Base-by-base conservation (phyloP, 1,140 invertebrate species). In the Sweltsa coloradensis region DNA sequence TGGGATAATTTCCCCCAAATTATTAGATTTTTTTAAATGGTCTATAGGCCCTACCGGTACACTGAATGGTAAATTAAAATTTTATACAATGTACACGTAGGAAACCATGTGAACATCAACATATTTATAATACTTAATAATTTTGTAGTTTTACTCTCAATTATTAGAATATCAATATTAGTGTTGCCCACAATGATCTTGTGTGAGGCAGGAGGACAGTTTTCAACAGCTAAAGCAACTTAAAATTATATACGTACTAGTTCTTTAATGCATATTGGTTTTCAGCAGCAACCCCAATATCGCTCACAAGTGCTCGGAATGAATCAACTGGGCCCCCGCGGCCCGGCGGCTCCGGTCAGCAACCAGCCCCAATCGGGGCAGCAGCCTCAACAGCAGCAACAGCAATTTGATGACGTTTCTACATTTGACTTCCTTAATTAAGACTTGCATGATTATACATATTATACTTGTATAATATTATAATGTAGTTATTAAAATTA, bases 371-470 rank as follows among this genome's bases (percentile, higher is more conserved):
- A 22, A 64, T 65, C 56, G 62, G 57, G 40, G 60, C 62, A 56
- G 3, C 69, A 67, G 57, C 57, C 57, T 7, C 65, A 68, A 39
- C 66, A 64, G 50, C 68, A 70, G 46, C 69, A 69, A 50, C 68
- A 70, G 46, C 69, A 69, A 49, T 71, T 70, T 51, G 69, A 70
- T 23, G 69, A 71, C 24, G 67, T 69, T 13, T 52, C 63, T 5
- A 66, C 64, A 55, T 71, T 69, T 37, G 68, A 71, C 49, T 70
- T 70, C 44, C 57, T 71, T 31, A 45, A 34, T 31, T 45, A 45
- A 26, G 22, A n/a, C n/a, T n/a, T n/a, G n/a, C n/a, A n/a, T n/a
- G n/a, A n/a, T n/a, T n/a, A n/a, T n/a, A n/a, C n/a, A n/a, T n/a
- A n/a, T n/a, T n/a, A n/a, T n/a, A n/a, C n/a, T n/a, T n/a, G n/a